Percentiles rank a stretch among this genome's conserved stretches.
These are phyloP conservation scores for Cheilosia pagana DNA, from an alignment of 2,888 invertebrate species.

Conservation along the genomic window DNA sequence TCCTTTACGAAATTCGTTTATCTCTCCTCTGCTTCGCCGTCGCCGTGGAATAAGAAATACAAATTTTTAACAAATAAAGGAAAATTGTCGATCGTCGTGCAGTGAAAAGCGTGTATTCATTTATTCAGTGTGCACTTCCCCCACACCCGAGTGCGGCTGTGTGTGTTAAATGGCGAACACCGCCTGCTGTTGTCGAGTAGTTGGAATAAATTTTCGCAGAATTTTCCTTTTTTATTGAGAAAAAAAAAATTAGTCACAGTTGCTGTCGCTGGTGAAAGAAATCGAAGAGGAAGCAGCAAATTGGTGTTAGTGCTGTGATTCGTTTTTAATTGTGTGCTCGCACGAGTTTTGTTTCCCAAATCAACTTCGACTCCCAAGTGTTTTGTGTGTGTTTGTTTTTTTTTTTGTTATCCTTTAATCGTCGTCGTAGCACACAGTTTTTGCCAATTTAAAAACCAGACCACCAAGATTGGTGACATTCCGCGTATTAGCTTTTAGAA, in stretches of 20 bases:
- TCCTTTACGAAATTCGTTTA: constrained; percentile 46
- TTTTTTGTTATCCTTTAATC: constrained; percentile 5
- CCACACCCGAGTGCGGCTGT: constrained; percentile 43
- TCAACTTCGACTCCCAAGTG: constrained; percentile 9
- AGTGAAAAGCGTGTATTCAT: constrained; percentile 51
- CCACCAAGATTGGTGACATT: neutral
- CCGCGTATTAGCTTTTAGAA: neutral
- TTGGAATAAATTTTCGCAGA: constrained; percentile 61
- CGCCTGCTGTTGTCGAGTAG: constrained; percentile 51
- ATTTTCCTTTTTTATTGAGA: constrained; percentile 54
- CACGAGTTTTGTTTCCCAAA: constrained; percentile 31
- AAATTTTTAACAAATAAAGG: constrained; percentile 45
- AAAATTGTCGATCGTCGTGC: constrained; percentile 49
- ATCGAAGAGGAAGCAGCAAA: neutral
- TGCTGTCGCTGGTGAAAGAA: constrained; percentile 22
- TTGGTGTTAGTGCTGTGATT: constrained; percentile 9
- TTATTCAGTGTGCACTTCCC: constrained; percentile 33
- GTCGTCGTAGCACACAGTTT: neutral
- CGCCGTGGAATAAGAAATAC: constrained; percentile 16
- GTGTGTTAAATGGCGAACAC: constrained; percentile 58
- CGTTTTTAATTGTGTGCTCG: constrained; percentile 7
- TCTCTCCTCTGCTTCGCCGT: constrained; percentile 26
- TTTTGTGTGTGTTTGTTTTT: constrained; percentile 21
- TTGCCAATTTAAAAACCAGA: no score
- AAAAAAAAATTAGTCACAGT: constrained; percentile 10